phyloP scores from a whole-genome alignment of 2,113 vertebrate species.

The Poicephalus gulielmi region DNA sequence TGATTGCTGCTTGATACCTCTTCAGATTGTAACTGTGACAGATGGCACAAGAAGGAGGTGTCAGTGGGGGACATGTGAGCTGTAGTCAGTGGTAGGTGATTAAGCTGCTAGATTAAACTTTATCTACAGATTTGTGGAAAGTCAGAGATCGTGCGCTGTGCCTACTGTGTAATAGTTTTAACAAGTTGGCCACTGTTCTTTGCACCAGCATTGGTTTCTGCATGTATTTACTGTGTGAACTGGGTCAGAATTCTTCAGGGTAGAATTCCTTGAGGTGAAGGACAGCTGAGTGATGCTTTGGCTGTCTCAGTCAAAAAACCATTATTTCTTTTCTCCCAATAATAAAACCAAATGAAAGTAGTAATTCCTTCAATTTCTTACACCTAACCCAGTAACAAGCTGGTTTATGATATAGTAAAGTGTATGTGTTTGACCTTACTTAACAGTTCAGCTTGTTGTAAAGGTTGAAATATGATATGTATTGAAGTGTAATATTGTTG shows the following conservation, averaged over 20 bases:
- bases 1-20: neutral
- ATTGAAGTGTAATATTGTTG: neutral
- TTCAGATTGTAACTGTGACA: neutral
- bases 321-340: neutral
- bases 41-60: slow-evolving; percentile 4
- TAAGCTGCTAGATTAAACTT: neutral
- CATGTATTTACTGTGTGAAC: neutral
- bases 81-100: neutral
- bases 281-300: neutral
- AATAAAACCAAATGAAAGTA: neutral
- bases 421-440: neutral
- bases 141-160: neutral
- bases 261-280: neutral
- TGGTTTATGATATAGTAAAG: neutral
- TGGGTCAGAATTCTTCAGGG: neutral
- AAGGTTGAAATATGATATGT: neutral
- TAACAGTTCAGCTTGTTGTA: neutral
- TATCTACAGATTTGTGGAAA: neutral
- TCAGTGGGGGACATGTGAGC: neutral
- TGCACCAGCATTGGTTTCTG: neutral
- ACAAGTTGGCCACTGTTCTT: neutral
- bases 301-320: neutral
- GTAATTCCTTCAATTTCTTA: neutral
- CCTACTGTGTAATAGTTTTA: neutral
- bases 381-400: neutral